Evolutionary conservation across 2,797 vertebrate genomes (phyloP).

Genomic region (Urocyon cinereoargenteus): DNA sequence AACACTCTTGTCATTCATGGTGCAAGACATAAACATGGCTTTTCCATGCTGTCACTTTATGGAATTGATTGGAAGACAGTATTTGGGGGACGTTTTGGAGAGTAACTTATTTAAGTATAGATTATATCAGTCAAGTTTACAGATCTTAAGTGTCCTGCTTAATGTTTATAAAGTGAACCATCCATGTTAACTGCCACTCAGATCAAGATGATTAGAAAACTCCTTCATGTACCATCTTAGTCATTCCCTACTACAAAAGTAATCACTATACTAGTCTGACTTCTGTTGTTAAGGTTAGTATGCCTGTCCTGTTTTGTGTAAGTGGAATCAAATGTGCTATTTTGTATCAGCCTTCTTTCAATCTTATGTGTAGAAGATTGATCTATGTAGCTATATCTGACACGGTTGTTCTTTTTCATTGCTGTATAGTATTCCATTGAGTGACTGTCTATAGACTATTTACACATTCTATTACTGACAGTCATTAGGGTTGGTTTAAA

Average conservation of each 20-base stretch:
- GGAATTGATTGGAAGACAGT: background rate
- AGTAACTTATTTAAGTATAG: background rate
- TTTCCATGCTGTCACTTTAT: background rate
- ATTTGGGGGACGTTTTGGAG: background rate
- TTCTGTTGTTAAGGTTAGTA: background rate
- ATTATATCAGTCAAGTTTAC: background rate
- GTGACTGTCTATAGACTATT: background rate
- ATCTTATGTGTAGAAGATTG: background rate
- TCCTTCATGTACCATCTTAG: background rate
- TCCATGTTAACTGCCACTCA: background rate
- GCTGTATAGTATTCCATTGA: background rate
- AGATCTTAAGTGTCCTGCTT: background rate
- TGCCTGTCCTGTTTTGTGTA: background rate
- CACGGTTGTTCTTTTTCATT: background rate
- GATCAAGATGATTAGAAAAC: background rate
- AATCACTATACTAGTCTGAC: background rate
- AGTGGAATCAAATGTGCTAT: background rate
- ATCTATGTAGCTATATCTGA: background rate
- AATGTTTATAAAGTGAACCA: conserved; percentile 7
- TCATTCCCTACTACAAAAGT: background rate
- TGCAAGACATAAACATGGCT: background rate
- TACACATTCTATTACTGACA: background rate
- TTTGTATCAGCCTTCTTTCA: background rate
- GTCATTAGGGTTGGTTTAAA: background rate
- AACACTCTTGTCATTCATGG: background rate